Evolutionary conservation across 1,140 invertebrate species (phyloP).

Genomic region (Bombus cullumanus): DNA sequence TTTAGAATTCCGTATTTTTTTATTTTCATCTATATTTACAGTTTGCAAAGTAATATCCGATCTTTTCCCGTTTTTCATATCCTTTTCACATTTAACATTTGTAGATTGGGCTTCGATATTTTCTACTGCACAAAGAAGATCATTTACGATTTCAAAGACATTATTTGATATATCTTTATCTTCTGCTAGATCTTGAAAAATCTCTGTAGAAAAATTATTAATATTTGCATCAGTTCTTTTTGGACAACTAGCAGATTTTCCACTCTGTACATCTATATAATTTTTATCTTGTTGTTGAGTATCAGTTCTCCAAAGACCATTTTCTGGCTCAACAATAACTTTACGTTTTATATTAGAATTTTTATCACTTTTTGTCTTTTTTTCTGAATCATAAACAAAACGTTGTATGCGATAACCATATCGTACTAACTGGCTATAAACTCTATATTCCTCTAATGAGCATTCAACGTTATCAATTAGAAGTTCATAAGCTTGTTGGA

Average conservation of each 20-base stretch:
- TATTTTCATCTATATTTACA: conserved; percentile 25
- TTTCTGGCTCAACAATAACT: conserved; percentile 77
- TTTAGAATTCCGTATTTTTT: conserved; percentile 66
- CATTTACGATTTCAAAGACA: conserved; percentile 42
- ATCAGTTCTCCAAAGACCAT: conserved; percentile 70
- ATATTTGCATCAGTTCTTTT: neutral
- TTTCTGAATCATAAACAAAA: conserved; percentile 67
- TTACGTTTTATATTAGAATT: conserved; percentile 60
- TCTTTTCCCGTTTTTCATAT: neutral
- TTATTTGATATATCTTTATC: conserved; percentile 8
- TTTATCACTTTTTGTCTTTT: conserved; percentile 55
- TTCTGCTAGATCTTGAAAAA: neutral
- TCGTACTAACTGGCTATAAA: conserved; percentile 85
- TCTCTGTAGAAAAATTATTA: neutral
- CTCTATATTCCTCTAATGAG: conserved; percentile 84
- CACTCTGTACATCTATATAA: neutral
- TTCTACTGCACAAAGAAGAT: conserved; percentile 32
- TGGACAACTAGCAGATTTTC: neutral
- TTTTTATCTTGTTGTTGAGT: conserved; percentile 37
- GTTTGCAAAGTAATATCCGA: conserved; percentile 1
- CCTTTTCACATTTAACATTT: neutral
- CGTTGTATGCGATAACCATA: conserved; percentile 83
- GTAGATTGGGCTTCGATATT: neutral
- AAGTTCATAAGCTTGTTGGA: conserved; percentile 86
- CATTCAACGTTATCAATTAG: conserved; percentile 82